These are phyloP conservation scores for Cosmorhoe ocellata DNA, from an alignment of 2,888 invertebrate genomes.

Conservation along the genomic window DNA sequence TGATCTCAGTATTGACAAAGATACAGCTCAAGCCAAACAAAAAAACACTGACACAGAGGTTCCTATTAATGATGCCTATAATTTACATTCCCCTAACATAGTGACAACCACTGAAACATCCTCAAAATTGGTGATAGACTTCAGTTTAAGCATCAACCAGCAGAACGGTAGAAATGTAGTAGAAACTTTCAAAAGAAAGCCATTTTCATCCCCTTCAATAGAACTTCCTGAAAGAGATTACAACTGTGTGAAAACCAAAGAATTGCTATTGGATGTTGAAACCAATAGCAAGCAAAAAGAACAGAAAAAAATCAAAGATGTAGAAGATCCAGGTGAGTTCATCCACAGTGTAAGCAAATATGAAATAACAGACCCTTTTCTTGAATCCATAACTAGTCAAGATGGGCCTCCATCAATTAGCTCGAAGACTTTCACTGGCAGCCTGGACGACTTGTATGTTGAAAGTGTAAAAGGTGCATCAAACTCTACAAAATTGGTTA, in stretches of 20 bases:
- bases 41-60: conserved; percentile 12
- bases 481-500: conserved; percentile 70
- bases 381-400: conserved; percentile 40
- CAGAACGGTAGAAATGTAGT: conserved; percentile 42
- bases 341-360: conserved; percentile 45
- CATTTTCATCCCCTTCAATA: conserved; percentile 33
- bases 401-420: conserved; percentile 60
- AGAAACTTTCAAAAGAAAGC: conserved; percentile 31
- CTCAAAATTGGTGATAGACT: conserved; percentile 58
- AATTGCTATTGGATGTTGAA: conserved; percentile 40
- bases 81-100: conserved; percentile 6
- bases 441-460: conserved; percentile 69
- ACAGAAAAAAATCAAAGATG: conserved; percentile 22
- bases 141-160: conserved; percentile 59
- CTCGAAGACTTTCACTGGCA: conserved; percentile 72
- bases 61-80: conserved; percentile 19
- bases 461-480: conserved; percentile 54
- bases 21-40: conserved; percentile 7
- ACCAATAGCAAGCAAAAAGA: conserved; percentile 14
- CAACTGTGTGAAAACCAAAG: conserved; percentile 43
- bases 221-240: conserved; percentile 69
- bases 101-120: conserved; percentile 29
- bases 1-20: conserved; percentile 37
- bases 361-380: conserved; percentile 39
- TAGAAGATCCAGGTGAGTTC: conserved; percentile 38